These are phyloP conservation scores for Dolichopus griseipennis DNA, from an alignment of 2,888 invertebrate species.

Conservation along the genomic window DNA sequence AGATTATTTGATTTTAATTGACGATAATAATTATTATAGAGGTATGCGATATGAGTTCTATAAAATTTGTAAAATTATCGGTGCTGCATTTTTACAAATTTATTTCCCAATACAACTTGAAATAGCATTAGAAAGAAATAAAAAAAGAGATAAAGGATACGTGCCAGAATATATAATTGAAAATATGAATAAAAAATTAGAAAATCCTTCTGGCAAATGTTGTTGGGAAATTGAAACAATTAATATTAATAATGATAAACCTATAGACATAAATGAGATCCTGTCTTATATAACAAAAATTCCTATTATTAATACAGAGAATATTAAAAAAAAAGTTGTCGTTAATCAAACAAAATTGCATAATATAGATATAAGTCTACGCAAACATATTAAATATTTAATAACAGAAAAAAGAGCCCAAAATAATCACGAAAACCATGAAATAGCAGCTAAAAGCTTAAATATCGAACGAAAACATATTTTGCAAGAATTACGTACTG, in stretches of 20 bases:
- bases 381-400: conserved; percentile 27
- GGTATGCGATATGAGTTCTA: conserved; percentile 38
- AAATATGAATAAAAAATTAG: conserved; percentile 31
- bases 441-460: conserved; percentile 23
- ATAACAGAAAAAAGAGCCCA: conserved; percentile 5
- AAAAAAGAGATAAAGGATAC: conserved; percentile 19
- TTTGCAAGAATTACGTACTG: conserved; percentile 18
- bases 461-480: conserved; percentile 32
- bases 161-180: conserved; percentile 28
- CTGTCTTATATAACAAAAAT: not conserved
- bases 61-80: conserved; percentile 27
- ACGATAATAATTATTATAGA: conserved; percentile 39
- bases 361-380: conserved; percentile 30
- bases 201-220: conserved; percentile 24
- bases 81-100: conserved; percentile 31
- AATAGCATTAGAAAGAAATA: conserved; percentile 27
- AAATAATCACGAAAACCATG: conserved; percentile 17
- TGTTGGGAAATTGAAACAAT: conserved; percentile 21
- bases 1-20: conserved; percentile 32
- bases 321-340: not conserved
- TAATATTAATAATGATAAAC: not conserved
- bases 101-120: conserved; percentile 25
- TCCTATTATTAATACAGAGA: conserved; percentile 21
- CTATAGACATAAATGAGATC: conserved; percentile 18
- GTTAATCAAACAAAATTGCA: conserved; percentile 14